Base-by-base conservation (phyloP, 2,113 vertebrate species). In the Malurus cyaneus region DNA sequence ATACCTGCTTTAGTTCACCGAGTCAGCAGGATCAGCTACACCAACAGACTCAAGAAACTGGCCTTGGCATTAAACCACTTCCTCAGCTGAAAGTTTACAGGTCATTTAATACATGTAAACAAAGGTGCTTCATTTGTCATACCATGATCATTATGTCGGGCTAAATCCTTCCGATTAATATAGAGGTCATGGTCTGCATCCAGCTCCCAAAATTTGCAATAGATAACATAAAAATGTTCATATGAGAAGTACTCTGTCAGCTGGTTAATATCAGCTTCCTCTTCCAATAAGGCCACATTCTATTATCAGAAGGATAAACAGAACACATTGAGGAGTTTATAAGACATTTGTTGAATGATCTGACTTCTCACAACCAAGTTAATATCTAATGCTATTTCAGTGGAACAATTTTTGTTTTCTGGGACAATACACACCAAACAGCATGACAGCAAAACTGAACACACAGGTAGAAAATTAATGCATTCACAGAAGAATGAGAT, bases 181-280 rank as follows among this genome's bases (percentile, higher is more conserved):
- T 98, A 98, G 65, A 99, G 98, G 98, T 99, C 99, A 8, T 99
- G 99, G 97, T 99, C 99, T 0, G 98, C 98, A 96, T 99, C 99
- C 88, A 99, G 97, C 98, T 99, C 99, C 99, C 99, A 99, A 97
- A 99, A 99, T 97, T 99, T 99, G 97, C 99, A 99, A 96, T 99
- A 99, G 95, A 99, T 99, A 56, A 99, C 99, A 25, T 99, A 99
- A 96, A 99, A 99, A 89, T 99, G 99, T 95, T 99, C 99, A 18
- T 99, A 99, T 67, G 99, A 99, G 98, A 99, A 99, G 95, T 98
- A 99, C 36, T 99, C 99, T 1, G 98, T 99, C 93, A 99, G 97
- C 97, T 99, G 99, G 97, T 99, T 99, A 92, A 99, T 98, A 88
- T 99, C 99, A 11, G 98, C 97, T 91, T 99, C 99, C 60, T 98